A percentile compares a stretch with the other conserved stretches of the same genome.
Conservation (phyloP, 2,113 vertebrate genomes). For the Synchiropus splendidus region DNA sequence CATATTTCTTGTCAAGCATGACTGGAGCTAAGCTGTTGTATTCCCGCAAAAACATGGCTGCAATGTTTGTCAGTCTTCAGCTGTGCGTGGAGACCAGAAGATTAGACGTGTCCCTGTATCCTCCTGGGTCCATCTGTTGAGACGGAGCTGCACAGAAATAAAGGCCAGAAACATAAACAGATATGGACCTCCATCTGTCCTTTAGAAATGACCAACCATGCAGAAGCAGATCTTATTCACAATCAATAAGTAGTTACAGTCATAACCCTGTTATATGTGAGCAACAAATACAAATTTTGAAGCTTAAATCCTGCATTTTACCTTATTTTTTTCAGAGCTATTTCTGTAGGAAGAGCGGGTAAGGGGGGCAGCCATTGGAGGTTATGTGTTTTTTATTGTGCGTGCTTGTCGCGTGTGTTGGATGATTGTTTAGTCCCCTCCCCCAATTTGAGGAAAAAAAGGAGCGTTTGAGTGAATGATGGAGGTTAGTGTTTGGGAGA, state of each 20-base stretch:
- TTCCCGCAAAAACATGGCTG: constrained; percentile 20
- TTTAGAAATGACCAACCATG: too few species aligned
- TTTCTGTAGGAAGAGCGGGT: constrained; percentile 1
- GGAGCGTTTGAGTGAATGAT: constrained; percentile 40
- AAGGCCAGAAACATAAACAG: too few species aligned
- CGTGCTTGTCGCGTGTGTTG: constrained; percentile 29
- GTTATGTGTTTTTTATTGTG: constrained; percentile 35
- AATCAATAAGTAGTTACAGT: too few species aligned
- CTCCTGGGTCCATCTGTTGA: constrained; percentile 52
- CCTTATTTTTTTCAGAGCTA: too few species aligned
- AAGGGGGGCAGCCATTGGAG: constrained; percentile 3
- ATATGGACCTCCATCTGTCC: too few species aligned
- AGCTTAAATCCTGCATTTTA: too few species aligned
- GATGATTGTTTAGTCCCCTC: constrained; percentile 37
- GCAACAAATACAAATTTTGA: too few species aligned
- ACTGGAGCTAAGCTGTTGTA: constrained; percentile 13
- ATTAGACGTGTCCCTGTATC: constrained; percentile 50
- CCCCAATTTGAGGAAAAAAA: constrained; percentile 41
- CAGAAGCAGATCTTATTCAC: too few species aligned
- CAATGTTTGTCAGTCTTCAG: constrained; percentile 9
- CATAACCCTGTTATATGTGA: too few species aligned
- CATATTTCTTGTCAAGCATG: neutral
- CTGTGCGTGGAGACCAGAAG: constrained; percentile 37
- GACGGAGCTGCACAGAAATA: constrained; percentile 5
- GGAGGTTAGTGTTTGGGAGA: constrained; percentile 6